phyloP scores from a whole-genome alignment of 2,888 invertebrate species.

The Acanthosepion pharaonis region DNA sequence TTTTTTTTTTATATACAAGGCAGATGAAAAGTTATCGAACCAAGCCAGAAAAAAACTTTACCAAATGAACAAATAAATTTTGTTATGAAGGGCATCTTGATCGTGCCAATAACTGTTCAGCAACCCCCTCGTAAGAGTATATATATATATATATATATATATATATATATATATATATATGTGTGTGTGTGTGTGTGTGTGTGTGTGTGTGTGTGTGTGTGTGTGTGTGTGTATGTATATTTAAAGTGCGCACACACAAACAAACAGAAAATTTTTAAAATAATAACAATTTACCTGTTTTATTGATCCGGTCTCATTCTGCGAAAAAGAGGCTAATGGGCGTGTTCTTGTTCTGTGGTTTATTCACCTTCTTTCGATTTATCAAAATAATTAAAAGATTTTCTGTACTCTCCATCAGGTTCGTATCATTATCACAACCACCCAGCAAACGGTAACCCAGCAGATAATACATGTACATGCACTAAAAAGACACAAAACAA shows the following conservation, averaged over 20 bases:
- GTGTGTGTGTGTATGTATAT: no score
- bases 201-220: no score
- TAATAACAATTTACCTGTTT: slow-evolving; percentile 64
- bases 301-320: slow-evolving; percentile 65
- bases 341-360: slow-evolving; percentile 57
- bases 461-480: slow-evolving; percentile 74
- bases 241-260: no score
- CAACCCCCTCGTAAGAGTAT: no score
- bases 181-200: neutral
- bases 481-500: slow-evolving; percentile 54
- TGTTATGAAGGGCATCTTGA: no score
- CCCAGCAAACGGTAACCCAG: slow-evolving; percentile 71
- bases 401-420: slow-evolving; percentile 49
- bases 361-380: slow-evolving; percentile 56
- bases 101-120: no score
- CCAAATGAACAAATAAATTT: no score
- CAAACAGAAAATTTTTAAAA: no score
- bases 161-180: neutral
- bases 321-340: slow-evolving; percentile 65
- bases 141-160: neutral
- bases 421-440: slow-evolving; percentile 58
- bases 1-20: no score
- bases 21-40: no score
- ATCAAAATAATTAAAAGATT: no score
- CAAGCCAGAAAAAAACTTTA: no score